Evolutionary conservation across 2,797 vertebrate species (phyloP).

Genomic region (Phataginus tricuspis): DNA sequence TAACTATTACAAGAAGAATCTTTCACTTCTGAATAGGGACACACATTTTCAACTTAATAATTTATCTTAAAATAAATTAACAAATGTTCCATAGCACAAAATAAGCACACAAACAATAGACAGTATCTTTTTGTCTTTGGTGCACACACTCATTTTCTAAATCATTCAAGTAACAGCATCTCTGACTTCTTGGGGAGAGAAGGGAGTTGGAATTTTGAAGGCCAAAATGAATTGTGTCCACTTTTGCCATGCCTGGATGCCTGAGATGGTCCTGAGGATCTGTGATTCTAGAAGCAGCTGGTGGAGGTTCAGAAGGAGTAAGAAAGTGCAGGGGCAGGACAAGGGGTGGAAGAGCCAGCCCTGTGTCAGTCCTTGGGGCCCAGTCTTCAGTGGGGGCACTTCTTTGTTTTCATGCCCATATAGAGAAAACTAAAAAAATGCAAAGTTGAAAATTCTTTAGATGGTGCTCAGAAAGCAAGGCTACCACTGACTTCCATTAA

Average conservation of each 20-base stretch:
- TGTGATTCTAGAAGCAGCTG: conserved; percentile 81
- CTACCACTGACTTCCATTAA: conserved; percentile 55
- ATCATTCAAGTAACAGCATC: conserved; percentile 85
- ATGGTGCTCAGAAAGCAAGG: conserved; percentile 75
- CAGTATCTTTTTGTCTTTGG: conserved; percentile 86
- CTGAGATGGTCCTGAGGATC: conserved; percentile 88
- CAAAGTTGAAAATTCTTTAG: conserved; percentile 73
- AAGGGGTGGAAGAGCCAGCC: conserved; percentile 66
- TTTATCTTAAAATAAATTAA: conserved; percentile 88
- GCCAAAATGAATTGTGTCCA: conserved; percentile 80
- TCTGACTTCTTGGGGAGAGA: conserved; percentile 76
- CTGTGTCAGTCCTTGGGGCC: conserved; percentile 44
- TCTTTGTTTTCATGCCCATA: conserved; percentile 55
- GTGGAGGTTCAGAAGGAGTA: conserved; percentile 76
- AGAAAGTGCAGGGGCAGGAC: conserved; percentile 66
- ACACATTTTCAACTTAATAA: conserved; percentile 84
- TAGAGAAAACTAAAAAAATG: conserved; percentile 61
- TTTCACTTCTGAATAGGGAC: conserved; percentile 78
- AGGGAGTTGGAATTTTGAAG: conserved; percentile 79
- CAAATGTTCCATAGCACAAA: conserved; percentile 82
- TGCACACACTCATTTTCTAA: conserved; percentile 84
- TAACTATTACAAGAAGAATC: conserved; percentile 59
- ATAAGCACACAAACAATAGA: conserved; percentile 83
- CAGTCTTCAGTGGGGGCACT: conserved; percentile 44
- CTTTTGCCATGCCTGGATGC: conserved; percentile 81